Evolutionary conservation across 2,888 invertebrate species (phyloP), one percentile per base, ranked within the genome.

Genomic region (Drosophila fungiperda): DNA sequence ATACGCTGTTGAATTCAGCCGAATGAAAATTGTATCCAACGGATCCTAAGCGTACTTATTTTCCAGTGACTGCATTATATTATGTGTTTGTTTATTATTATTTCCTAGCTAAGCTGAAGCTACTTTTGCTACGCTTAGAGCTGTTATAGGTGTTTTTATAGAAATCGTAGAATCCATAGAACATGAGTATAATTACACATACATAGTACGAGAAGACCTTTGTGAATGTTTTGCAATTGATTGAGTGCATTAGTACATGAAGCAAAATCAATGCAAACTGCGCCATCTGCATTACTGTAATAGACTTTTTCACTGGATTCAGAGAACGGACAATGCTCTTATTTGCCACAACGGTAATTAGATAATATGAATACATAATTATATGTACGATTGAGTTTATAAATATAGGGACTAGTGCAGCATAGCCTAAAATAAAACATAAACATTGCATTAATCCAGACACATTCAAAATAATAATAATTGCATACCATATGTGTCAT

Each of bases 281-380:
- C 7, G 95, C 95, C 96, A 97, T 95, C 93, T 97, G 97, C 81
- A 96, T 92, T 35, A 94, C 91, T 3, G 95, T 95, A 32, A 95
- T 92, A 92, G 94, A 94, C 87, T 94, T 94, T 91, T 97, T 97
- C 90, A 95, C 94, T 70, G 94, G 94, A 62, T 91, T 91, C 48
- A 96, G 92, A 72, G 92, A 92, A 29, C 93, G 94, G 86, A 95
- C 95, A 78, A 95, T 92, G 48, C 90, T 85, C 7, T 95, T 94
- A 74, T 95, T 85, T 26, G 86, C 95, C 68, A 96, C 94, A 66
- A 95, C 95, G 0, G 96, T 93, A 1, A 96, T 89, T 15, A 96
- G 94, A 90, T 97, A 97, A 92, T 97, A 97, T 8, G 94, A 94
- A 90, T 97, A 97, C 96, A 97, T 97, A n/a, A 96, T 90, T 5